phyloP scores from a whole-genome alignment of 2,797 vertebrate species.

The Anomalospiza imberbis region DNA sequence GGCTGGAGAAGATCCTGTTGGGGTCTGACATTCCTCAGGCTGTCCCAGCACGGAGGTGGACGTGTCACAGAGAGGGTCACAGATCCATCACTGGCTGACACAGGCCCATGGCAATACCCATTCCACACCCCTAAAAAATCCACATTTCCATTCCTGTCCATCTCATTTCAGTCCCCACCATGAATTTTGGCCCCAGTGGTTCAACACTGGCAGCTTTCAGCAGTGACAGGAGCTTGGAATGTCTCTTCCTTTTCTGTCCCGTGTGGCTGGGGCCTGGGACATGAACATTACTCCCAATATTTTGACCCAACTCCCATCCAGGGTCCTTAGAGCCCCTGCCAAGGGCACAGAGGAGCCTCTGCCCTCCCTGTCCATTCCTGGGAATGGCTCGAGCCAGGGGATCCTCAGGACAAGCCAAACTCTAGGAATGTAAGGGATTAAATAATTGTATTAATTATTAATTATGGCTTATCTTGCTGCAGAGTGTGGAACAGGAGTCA shows the following conservation, averaged over 20 bases:
- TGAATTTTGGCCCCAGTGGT: neutral
- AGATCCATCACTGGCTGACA: neutral
- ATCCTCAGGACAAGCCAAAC: neutral
- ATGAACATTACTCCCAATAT: neutral
- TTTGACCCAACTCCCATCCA: neutral
- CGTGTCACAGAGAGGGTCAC: rapidly evolving
- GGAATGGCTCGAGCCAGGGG: neutral
- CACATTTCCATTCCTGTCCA: neutral
- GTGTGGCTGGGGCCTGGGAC: rapidly evolving
- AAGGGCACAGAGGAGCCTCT: neutral
- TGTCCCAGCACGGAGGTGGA: rapidly evolving
- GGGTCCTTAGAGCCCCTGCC: neutral
- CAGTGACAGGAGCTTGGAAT: neutral
- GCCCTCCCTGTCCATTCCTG: rapidly evolving
- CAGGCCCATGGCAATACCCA: neutral
- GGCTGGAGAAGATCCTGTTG: rapidly evolving
- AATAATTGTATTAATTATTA: slow-evolving; percentile 36
- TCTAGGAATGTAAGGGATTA: neutral
- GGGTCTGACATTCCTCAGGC: rapidly evolving
- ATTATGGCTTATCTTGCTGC: slow-evolving; percentile 37
- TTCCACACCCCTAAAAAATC: rapidly evolving
- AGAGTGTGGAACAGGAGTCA: slow-evolving; percentile 36
- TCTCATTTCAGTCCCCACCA: neutral
- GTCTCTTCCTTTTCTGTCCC: neutral
- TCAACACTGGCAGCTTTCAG: rapidly evolving